Conservation (phyloP, 2,113 vertebrate genomes). For the Andinoacara biseriatus region DNA sequence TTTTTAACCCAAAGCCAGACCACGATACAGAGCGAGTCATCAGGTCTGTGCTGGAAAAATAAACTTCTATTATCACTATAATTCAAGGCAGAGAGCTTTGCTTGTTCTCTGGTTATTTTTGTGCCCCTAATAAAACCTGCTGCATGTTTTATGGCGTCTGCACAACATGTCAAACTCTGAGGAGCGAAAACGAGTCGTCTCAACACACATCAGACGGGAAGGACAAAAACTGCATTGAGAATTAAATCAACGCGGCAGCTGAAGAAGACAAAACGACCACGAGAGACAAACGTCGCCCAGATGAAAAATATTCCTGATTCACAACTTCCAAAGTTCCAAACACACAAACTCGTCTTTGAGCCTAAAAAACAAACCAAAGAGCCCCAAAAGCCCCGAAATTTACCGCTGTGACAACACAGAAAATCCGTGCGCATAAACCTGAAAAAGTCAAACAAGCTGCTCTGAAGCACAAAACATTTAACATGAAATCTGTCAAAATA, state of each 20-base stretch:
- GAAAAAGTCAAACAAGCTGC: slow-evolving; percentile 26
- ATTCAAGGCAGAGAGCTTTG: not conserved
- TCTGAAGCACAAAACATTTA: not conserved
- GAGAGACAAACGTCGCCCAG: not conserved
- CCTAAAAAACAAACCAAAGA: not conserved
- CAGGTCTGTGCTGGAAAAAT: rapidly evolving
- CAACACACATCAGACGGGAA: not conserved
- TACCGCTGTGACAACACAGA: not conserved
- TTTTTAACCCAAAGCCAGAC: not conserved
- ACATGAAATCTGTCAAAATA: slow-evolving; percentile 51
- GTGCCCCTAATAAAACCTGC: rapidly evolving
- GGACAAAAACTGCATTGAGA: not conserved
- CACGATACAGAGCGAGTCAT: not conserved
- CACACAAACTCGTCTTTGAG: not conserved
- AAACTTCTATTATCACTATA: not conserved
- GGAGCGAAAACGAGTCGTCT: not conserved
- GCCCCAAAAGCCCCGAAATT: not conserved
- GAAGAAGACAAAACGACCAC: not conserved
- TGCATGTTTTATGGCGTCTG: rapidly evolving
- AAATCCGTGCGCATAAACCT: slow-evolving; percentile 25
- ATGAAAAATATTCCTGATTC: not conserved
- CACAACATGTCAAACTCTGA: not conserved
- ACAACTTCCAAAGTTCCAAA: not conserved
- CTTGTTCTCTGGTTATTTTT: not conserved
- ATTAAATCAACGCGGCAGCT: not conserved